A percentile compares a stretch with the other conserved stretches of the same genome.
Evolutionary conservation across 2,888 invertebrate species (phyloP).

Genomic region (Caprella mutica): DNA sequence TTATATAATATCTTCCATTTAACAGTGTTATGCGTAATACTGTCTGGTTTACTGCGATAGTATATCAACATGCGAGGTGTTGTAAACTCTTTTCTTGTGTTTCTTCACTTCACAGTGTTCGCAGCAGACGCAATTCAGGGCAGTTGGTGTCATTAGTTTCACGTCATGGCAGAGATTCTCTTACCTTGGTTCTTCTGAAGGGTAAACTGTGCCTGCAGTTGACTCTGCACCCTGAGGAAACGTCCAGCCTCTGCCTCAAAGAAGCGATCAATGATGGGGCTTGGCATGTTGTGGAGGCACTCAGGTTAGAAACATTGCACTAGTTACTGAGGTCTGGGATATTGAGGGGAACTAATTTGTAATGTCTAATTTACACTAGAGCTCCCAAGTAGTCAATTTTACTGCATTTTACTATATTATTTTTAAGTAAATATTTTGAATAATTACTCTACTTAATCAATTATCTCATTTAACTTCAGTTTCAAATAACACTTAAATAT

Average conservation of each 20-base stretch:
- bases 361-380: too few relatives aligned
- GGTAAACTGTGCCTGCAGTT: slow-evolving; percentile 19
- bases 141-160: slow-evolving; percentile 22
- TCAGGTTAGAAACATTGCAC: slow-evolving; percentile 11
- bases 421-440: too few relatives aligned
- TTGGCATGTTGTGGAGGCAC: slow-evolving; percentile 16
- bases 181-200: slow-evolving; percentile 11
- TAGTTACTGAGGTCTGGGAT: neutral
- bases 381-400: neutral
- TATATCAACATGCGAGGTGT: too few relatives aligned
- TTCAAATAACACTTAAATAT: too few relatives aligned
- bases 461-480: too few relatives aligned
- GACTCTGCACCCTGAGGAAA: slow-evolving; percentile 18
- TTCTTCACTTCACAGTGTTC: slow-evolving; percentile 10
- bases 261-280: slow-evolving; percentile 16
- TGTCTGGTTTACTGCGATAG: too few relatives aligned
- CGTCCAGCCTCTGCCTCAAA: slow-evolving; percentile 18
- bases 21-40: too few relatives aligned
- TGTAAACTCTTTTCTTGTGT: too few relatives aligned
- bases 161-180: slow-evolving; percentile 20
- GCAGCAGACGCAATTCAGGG: slow-evolving; percentile 16
- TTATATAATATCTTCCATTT: too few relatives aligned
- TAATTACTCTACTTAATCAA: too few relatives aligned
- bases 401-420: neutral
- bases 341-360: too few relatives aligned